Evolutionary conservation across 2,888 invertebrate genomes (phyloP).

Genomic region (Encarsia formosa): DNA sequence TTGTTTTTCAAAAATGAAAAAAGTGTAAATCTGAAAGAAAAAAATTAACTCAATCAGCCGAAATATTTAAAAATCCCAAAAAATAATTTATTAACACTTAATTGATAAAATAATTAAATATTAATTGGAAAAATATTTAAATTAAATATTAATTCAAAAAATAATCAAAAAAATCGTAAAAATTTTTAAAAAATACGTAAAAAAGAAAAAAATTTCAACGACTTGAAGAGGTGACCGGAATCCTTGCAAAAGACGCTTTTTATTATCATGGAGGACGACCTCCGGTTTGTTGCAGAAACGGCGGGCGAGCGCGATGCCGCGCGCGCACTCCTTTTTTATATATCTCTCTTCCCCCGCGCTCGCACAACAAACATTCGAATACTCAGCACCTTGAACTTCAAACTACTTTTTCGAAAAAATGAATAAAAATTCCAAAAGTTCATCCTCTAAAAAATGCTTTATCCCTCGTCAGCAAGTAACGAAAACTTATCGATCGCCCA

Average conservation of each 20-base stretch:
- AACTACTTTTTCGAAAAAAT: neutral
- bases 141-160: neutral
- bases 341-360: neutral
- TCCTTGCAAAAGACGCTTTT: constrained; percentile 16
- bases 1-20: neutral
- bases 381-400: neutral
- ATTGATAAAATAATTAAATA: neutral
- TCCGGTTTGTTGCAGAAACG: constrained; percentile 3
- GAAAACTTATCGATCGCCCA: neutral
- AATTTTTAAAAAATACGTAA: neutral
- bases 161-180: neutral
- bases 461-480: neutral
- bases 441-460: neutral
- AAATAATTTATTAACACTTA: neutral
- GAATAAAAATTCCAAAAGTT: too few species aligned
- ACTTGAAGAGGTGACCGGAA: neutral
- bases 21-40: too few species aligned
- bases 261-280: constrained; percentile 19
- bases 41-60: neutral
- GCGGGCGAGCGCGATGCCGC: neutral
- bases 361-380: neutral
- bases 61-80: neutral
- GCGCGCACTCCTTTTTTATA: neutral
- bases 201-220: neutral
- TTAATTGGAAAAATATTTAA: neutral